Evolutionary conservation across 2,888 invertebrate genomes (phyloP), one percentile per base, ranked within the genome.

Genomic region (Alentia gelatinosa): DNA sequence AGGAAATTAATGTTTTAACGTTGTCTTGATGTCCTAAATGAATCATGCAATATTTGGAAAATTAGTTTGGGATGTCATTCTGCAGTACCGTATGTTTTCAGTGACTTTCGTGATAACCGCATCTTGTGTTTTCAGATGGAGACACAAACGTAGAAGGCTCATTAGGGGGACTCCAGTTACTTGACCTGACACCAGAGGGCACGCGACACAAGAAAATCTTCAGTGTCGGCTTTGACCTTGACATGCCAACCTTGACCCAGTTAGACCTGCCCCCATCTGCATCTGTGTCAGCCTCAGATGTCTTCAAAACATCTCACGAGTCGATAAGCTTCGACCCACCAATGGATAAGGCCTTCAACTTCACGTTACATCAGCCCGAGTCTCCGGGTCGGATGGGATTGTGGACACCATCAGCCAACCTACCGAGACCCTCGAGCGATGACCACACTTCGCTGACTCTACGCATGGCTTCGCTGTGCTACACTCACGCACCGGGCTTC

Each of bases 391-490:
- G 5, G n/a, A 56, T 26, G 35, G 33, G 35, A 3, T 33, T 42
- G 47, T 42, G 9, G 35, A 50, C 75, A 19, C 68, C 83, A 4
- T 40, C 47, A n/a, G 39, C 23, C 5, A 79, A 19, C 19, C 1
- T 30, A 7, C 39, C 5, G n/a, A 7, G 40, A 47, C 63, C 68
- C 35, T 33, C 90, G 40, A 19, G 26, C 23, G 50, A 39, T 35
- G 75, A 47, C 15, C 12, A 30, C 75, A 79, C 40, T 33, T n/a
- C 42, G 15, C 23, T 50, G 12, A 75, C 86, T 19, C 19, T 97
- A 93, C 97, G 97, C 94, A 98, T 98, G 97, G 98, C 98, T 0
- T 98, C 98, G 56, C 98, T 99, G 91, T 98, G 98, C 97, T 99
- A 99, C 96, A 98, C 98, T 3, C 99, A 99, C 96, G 98, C 98